Conservation (phyloP, 2,113 vertebrate species). For the Hippocampus abdominalis region DNA sequence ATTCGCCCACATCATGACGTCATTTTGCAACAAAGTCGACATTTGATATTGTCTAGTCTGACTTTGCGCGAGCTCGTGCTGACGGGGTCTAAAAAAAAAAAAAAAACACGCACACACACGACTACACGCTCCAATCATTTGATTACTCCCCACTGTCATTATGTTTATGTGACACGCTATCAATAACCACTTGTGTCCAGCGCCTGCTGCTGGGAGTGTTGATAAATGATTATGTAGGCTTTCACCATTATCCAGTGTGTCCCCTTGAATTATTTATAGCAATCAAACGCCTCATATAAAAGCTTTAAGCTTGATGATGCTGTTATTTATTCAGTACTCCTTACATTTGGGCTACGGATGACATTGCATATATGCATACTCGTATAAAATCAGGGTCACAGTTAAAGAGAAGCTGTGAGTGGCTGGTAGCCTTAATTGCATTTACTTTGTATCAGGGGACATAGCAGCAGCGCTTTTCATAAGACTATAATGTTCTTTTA, state of each 20-base stretch:
- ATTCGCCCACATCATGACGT: conserved; percentile 78
- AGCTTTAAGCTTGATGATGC: conserved; percentile 6
- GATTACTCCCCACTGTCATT: conserved; percentile 47
- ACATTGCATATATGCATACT: neutral
- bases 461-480: neutral
- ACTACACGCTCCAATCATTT: conserved; percentile 61
- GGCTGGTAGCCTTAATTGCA: neutral
- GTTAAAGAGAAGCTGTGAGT: conserved; percentile 3
- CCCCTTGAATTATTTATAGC: conserved; percentile 28
- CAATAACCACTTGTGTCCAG: conserved; percentile 49
- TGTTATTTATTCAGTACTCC: neutral
- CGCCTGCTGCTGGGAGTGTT: conserved; percentile 26
- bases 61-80: conserved; percentile 74
- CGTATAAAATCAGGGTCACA: conserved; percentile 1
- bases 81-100: conserved; percentile 64
- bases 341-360: neutral
- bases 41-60: conserved; percentile 81
- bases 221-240: conserved; percentile 18
- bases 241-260: conserved; percentile 12
- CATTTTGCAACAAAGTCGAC: conserved; percentile 87
- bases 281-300: conserved; percentile 4
- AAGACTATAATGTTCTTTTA: neutral
- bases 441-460: neutral
- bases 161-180: conserved; percentile 55
- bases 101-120: conserved; percentile 24